Percentiles rank a stretch among this genome's conserved stretches.
Conservation (phyloP, 2,797 vertebrate species). For the Okamejei kenojei region DNA sequence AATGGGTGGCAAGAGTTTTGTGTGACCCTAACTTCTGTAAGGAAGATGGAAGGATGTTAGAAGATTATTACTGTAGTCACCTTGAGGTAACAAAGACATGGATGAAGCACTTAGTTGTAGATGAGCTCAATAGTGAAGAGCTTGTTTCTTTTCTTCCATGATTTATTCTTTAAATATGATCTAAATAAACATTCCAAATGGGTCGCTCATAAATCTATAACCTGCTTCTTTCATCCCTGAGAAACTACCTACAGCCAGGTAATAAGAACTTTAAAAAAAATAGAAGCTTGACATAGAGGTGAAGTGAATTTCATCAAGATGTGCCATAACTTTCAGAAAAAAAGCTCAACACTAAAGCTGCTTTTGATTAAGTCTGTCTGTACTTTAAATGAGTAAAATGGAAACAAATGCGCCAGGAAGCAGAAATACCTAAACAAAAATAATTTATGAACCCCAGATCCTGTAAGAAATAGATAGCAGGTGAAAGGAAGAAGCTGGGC, state of each 20-base stretch:
- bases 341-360: not conserved
- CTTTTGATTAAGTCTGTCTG: conserved; percentile 24
- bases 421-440: not conserved
- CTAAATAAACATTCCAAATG: not conserved
- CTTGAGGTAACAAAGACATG: not conserved
- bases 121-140: not conserved
- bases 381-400: not conserved
- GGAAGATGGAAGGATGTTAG: not conserved
- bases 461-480: not conserved
- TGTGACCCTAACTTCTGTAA: not conserved
- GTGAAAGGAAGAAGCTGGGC: not conserved
- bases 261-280: not conserved
- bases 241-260: not conserved
- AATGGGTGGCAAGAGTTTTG: too few species aligned
- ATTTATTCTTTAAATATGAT: not conserved
- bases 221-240: not conserved
- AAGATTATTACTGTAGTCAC: not conserved
- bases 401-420: conserved; percentile 10
- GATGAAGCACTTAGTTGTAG: not conserved
- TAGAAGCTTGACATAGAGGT: not conserved
- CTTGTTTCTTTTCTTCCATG: not conserved
- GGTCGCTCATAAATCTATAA: not conserved
- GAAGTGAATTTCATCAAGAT: not conserved
- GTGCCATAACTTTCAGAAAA: not conserved
- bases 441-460: not conserved